Base-by-base conservation (phyloP, 92 coral and sea anemone species). In the Porites rus region DNA sequence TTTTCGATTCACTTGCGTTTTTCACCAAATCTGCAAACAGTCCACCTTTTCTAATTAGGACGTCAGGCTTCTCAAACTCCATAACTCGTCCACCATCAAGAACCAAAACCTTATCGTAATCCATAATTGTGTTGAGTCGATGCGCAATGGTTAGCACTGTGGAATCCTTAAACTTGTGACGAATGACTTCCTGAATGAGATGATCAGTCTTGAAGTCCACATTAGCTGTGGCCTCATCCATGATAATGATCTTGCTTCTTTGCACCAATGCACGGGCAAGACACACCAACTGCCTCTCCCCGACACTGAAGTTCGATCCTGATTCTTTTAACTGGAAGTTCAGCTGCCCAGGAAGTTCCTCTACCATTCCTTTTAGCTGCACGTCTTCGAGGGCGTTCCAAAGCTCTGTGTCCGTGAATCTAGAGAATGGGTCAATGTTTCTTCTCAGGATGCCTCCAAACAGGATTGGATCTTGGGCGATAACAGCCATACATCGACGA, bases 161-260 rank as follows among this genome's bases (percentile, higher is more conserved):
- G 54, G 85, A 80, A 56, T 80, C 85, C n/a, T 68, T 67, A 54
- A 80, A 80, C 13, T 80, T 80, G 67, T 69, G 3, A 18, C 76
- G 85, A 67, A 80, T 69, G 25, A 80, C 85, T 52, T 51, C 50
- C 75, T 80, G 84, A 18, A 80, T 80, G 50, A 52, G 28, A 67
- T 51, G 84, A 24, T 80, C 84, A 10, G 75, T 80, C 65, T 51
- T 67, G 65, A 80, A 80, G 53, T 80, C 84, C 52, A 50, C 81
- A 53, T 80, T 80, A 80, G 85, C 85, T 8, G 85, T 80, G 62
- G 76, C 85, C 18, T 80, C 85, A 69, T 80, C 85, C 85, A 80
- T 51, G 54, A 80, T 14, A 19, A 80, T 80, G 28, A 80, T 80
- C 53, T 80, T 80, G 76, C 85, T 80, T 28, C 56, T 80, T 56